Conservation (phyloP, 2,113 vertebrate genomes). For the Dasyornis broadbenti region DNA sequence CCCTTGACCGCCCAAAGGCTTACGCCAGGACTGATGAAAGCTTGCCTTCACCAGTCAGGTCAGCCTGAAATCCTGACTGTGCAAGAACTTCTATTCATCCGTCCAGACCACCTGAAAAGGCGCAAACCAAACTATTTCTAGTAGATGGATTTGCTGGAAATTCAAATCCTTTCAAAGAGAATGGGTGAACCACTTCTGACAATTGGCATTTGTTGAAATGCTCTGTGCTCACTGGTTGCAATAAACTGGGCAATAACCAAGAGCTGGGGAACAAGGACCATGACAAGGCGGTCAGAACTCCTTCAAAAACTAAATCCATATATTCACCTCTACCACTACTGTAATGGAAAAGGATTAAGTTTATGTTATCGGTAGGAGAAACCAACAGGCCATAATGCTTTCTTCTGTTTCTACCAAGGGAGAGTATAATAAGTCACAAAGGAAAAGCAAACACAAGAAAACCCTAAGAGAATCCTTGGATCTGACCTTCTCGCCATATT, state of each 20-base stretch:
- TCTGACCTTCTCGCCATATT: conserved; percentile 31
- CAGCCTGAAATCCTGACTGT: neutral
- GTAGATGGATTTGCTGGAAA: neutral
- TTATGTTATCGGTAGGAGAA: neutral
- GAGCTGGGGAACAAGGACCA: neutral
- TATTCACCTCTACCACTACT: neutral
- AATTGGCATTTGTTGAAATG: neutral
- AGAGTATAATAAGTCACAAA: neutral
- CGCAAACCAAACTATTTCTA: neutral
- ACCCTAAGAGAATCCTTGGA: conserved; percentile 35
- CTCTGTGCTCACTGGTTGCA: neutral
- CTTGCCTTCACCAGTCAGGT: neutral
- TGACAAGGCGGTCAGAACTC: neutral
- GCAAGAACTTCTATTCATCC: neutral
- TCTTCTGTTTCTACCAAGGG: neutral
- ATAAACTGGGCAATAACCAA: neutral
- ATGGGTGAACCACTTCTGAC: neutral
- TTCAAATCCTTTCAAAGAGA: neutral
- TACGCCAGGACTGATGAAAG: neutral
- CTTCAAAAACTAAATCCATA: conserved; percentile 32
- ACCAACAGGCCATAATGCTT: neutral
- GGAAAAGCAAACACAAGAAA: conserved; percentile 13
- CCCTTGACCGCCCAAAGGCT: neutral
- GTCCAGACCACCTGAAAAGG: neutral
- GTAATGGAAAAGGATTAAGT: conserved; percentile 23